Evolutionary conservation across 2,797 vertebrate species (phyloP), one percentile per base, ranked within the genome.

Genomic region (Hipposideros larvatus): DNA sequence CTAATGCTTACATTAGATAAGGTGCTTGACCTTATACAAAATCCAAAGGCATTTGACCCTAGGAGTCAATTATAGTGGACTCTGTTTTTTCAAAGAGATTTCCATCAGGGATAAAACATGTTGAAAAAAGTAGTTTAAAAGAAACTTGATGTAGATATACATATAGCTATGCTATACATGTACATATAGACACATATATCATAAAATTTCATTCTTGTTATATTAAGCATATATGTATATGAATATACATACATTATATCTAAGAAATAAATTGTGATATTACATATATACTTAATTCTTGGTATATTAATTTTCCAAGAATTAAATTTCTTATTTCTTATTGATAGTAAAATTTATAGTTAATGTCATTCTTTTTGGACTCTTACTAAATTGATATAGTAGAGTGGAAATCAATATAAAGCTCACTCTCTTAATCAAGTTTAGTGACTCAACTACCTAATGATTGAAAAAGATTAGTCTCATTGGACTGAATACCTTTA

Each of bases 1-100:
- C 85, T 90, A 96, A 93, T 70, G 37, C 63, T 96, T 89, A 74
- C 43, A 82, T 95, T 94, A 94, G 59, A 87, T 87, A 90, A 93
- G 3, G 22, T 5, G 41, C 51, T 96, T 95, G 83, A 97, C 71
- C 89, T 94, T 78, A 31, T 55, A 82, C 8, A 74, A 74, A 57
- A 70, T 88, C 16, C 19, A 46, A 87, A 87, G 80, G 91, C 84
- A 78, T 93, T 93, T 97, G 75, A 90, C 94, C 91, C 43, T 87
- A 75, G 4, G 4, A 85, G 63, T 96, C 89, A 94, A 59, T 91
- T 75, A 93, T 61, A 78, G 19, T 61, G 37, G 96, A 92, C 70
- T 91, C 55, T 28, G n/a, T n/a, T 68, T 94, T 92, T 55, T 46
- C 18, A 46, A 89, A 86, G 22, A 93, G 26, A 90, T 43, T 89